Evolutionary conservation across 64 coral and sea anemone genomes (phyloP).

Genomic region (Montipora foliosa): DNA sequence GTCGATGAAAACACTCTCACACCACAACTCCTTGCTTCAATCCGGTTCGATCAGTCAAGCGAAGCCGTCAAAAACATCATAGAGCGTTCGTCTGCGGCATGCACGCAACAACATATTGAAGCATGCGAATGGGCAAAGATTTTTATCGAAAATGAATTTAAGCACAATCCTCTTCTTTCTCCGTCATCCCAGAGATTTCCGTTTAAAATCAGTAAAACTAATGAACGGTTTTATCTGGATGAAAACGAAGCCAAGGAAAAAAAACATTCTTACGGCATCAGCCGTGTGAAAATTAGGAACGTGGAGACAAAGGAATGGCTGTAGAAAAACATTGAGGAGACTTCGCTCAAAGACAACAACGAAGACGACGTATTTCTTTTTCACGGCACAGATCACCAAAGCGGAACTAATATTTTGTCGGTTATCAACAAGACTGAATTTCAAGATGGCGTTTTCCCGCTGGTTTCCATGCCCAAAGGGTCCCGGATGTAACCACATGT

Average conservation of each 20-base stretch:
- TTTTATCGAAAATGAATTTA: conserved; percentile 42
- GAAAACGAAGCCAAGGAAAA: neutral
- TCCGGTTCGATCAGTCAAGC: conserved; percentile 43
- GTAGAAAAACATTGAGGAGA: no score
- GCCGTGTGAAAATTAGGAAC: conserved; percentile 24
- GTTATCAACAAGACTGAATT: no score
- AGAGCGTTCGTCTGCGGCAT: neutral
- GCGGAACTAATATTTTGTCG: no score
- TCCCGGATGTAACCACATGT: no score
- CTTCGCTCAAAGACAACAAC: no score
- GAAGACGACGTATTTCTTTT: no score
- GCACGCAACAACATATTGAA: conserved; percentile 39
- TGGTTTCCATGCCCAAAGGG: no score
- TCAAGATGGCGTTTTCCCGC: no score
- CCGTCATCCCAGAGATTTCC: neutral
- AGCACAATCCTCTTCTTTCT: conserved; percentile 31
- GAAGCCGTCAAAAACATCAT: conserved; percentile 17
- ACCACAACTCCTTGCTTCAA: neutral
- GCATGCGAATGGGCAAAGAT: conserved; percentile 38
- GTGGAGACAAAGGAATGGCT: neutral
- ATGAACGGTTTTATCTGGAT: conserved; percentile 2
- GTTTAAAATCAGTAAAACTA: neutral
- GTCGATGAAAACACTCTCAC: neutral
- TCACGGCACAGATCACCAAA: no score
- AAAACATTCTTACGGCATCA: neutral